Conservation (phyloP, 2,113 vertebrate species). For the Columba janthina region DNA sequence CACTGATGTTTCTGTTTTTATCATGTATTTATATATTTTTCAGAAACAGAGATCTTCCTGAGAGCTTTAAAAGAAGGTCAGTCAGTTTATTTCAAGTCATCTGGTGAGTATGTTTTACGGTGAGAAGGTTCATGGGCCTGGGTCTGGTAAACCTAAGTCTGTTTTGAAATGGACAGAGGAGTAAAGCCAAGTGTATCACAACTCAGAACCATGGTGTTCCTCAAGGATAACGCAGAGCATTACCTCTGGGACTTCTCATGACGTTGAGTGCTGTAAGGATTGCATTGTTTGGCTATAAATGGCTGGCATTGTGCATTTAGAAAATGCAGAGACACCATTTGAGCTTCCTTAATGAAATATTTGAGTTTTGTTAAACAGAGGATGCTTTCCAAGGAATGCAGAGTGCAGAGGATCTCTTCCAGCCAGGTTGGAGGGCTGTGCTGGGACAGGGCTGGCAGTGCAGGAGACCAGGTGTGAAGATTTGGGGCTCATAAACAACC, state of each 20-base stretch:
- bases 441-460: neutral
- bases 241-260: neutral
- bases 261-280: neutral
- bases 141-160: neutral
- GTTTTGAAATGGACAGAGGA: neutral
- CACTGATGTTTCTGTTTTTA: neutral
- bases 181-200: neutral
- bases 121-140: neutral
- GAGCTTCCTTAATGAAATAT: neutral
- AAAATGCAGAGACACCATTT: neutral
- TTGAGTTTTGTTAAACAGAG: neutral
- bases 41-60: neutral
- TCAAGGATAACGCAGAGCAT: rapidly evolving
- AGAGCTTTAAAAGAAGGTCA: neutral
- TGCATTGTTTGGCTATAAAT: neutral
- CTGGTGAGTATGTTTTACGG: neutral
- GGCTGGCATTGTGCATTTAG: neutral
- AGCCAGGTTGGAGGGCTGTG: neutral
- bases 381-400: constrained; percentile 17
- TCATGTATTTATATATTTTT: neutral
- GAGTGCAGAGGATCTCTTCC: neutral
- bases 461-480: constrained; percentile 5
- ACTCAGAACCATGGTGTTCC: neutral
- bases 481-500: neutral
- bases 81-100: neutral